phyloP scores from a whole-genome alignment of 2,113 vertebrate genomes.

The Rhodinocichla rosea region DNA sequence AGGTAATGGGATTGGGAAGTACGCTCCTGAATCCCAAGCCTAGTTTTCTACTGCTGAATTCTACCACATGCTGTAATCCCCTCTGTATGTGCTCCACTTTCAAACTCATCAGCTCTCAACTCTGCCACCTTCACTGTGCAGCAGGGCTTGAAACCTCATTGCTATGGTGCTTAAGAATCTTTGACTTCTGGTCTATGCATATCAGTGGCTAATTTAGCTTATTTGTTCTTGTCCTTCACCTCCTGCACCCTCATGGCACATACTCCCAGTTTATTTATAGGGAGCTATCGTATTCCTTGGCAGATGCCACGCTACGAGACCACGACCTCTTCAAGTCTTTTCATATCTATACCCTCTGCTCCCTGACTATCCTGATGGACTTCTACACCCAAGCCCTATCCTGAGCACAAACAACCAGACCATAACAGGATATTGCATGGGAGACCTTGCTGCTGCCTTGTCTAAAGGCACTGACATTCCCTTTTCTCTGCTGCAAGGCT shows the following conservation, averaged over 20 bases:
- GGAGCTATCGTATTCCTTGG: constrained; percentile 11
- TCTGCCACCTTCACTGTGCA: background rate
- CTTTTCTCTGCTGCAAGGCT: background rate
- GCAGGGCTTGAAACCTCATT: background rate
- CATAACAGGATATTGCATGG: background rate
- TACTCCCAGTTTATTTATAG: constrained; percentile 33
- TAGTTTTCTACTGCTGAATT: background rate
- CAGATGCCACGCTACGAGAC: background rate
- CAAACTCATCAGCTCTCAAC: background rate
- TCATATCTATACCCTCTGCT: background rate
- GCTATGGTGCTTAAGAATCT: background rate
- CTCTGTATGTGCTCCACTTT: background rate
- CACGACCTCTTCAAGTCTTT: background rate
- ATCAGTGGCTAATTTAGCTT: background rate
- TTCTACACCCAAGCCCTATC: background rate
- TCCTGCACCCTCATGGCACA: background rate
- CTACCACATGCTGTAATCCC: background rate
- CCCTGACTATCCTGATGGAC: background rate
- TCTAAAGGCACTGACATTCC: background rate
- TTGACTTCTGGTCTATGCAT: background rate
- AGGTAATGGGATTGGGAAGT: background rate
- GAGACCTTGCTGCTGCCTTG: background rate
- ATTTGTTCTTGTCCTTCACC: constrained; percentile 6
- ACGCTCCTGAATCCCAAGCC: background rate
- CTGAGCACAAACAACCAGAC: background rate